Conservation (phyloP, 2,113 vertebrate species). For the Caranx ignobilis region DNA sequence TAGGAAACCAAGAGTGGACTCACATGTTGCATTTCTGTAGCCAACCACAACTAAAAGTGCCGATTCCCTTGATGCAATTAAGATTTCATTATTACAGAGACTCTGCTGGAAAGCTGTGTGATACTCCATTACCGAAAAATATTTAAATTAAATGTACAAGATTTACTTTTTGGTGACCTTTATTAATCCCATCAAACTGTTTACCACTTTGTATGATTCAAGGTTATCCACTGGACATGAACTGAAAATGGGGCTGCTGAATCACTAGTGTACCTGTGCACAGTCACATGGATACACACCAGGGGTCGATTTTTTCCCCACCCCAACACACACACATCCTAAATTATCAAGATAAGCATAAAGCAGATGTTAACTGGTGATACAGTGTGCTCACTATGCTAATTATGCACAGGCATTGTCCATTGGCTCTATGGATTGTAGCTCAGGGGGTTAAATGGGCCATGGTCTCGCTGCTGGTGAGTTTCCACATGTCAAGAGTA, state of each 20-base stretch:
- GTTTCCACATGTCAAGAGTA: conserved; percentile 44
- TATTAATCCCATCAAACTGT: not conserved
- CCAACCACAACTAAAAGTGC: not conserved
- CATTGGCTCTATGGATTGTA: conserved; percentile 49
- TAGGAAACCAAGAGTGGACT: too few species aligned
- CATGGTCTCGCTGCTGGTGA: conserved; percentile 45
- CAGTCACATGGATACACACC: not conserved
- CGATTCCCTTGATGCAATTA: conserved; percentile 4
- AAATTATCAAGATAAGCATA: not conserved
- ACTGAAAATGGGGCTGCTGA: too few species aligned
- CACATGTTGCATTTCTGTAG: not conserved
- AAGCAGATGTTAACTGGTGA: conserved; percentile 1
- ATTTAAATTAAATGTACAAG: not conserved
- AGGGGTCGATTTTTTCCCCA: too few species aligned
- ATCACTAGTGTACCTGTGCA: not conserved
- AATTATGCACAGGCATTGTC: conserved; percentile 57
- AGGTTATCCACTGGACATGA: not conserved
- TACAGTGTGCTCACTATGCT: conserved; percentile 38
- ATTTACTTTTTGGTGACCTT: not conserved
- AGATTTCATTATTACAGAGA: not conserved
- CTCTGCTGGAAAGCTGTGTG: too few species aligned
- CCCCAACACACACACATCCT: not conserved
- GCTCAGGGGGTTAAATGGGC: conserved; percentile 54
- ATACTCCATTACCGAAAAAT: not conserved
- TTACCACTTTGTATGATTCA: not conserved